These are phyloP conservation scores for Tetrax tetrax DNA, from an alignment of 2,113 vertebrate species.

Conservation along the genomic window DNA sequence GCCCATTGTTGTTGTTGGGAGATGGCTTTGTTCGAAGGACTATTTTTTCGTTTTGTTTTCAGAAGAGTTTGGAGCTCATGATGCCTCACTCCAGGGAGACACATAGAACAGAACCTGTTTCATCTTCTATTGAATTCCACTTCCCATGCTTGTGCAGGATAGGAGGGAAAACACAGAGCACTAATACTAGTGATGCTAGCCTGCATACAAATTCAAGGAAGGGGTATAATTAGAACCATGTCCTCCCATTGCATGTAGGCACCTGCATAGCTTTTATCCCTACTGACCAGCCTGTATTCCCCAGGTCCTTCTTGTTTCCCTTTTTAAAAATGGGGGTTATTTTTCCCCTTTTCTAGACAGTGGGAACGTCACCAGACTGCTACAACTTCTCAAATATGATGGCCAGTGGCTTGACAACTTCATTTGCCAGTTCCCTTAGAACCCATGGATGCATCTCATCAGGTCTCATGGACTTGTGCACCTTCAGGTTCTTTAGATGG, in stretches of 20 bases:
- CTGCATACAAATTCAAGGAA: background rate
- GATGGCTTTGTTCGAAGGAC: background rate
- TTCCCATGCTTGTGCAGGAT: background rate
- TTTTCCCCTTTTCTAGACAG: no score
- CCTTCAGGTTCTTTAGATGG: no score
- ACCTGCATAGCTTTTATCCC: background rate
- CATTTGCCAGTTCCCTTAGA: no score
- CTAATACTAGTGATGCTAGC: background rate
- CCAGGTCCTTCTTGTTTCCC: no score
- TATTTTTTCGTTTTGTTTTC: background rate
- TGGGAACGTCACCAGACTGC: no score
- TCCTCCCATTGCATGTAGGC: background rate
- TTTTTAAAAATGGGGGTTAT: no score
- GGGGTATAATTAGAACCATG: background rate
- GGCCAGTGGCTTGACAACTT: no score
- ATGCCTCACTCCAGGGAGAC: background rate
- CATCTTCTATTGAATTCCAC: background rate
- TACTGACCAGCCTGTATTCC: background rate
- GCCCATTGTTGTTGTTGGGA: background rate
- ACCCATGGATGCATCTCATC: no score
- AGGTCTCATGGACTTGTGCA: no score
- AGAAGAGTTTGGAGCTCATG: background rate
- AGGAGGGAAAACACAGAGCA: background rate
- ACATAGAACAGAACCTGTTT: background rate
- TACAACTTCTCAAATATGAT: no score